phyloP scores from a whole-genome alignment of 2,113 vertebrate species.

The Alligator sinensis region DNA sequence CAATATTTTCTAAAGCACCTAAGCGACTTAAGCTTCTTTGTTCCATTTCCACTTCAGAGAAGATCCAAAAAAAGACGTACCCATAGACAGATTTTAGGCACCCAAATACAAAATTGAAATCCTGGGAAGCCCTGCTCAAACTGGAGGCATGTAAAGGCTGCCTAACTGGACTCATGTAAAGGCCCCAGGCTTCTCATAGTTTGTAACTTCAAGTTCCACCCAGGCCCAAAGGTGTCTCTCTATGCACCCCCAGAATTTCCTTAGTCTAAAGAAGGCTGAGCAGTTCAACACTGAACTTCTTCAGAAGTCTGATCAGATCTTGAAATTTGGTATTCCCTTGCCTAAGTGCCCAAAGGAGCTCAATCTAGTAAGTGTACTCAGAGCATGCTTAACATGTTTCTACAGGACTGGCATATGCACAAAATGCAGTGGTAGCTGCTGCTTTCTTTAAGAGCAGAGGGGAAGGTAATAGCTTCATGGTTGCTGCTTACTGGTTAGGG shows the following conservation, averaged over 20 bases:
- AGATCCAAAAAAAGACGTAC: not conserved
- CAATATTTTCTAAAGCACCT: not conserved
- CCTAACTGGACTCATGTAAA: not conserved
- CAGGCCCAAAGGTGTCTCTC: too few relatives aligned
- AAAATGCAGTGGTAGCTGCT: not conserved
- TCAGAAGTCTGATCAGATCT: not conserved
- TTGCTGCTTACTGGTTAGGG: too few relatives aligned
- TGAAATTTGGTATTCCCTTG: not conserved
- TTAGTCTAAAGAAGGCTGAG: not conserved
- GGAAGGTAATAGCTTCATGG: not conserved
- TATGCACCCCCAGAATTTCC: not conserved
- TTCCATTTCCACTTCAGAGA: not conserved
- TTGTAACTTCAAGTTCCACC: not conserved
- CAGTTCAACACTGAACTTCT: not conserved
- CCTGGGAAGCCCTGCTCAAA: not conserved
- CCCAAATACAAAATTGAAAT: not conserved
- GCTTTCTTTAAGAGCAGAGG: not conserved
- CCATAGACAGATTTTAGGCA: not conserved
- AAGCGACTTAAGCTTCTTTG: not conserved
- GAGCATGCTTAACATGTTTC: not conserved
- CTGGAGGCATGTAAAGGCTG: not conserved
- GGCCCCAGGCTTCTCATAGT: not conserved
- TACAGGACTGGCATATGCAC: too few relatives aligned
- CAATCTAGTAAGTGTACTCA: not conserved
- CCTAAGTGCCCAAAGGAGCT: not conserved